Percentiles rank a stretch among this genome's conserved stretches.
These are phyloP conservation scores for Rousettus leschenaultii DNA, from an alignment of 2,113 vertebrate genomes.

Conservation along the genomic window DNA sequence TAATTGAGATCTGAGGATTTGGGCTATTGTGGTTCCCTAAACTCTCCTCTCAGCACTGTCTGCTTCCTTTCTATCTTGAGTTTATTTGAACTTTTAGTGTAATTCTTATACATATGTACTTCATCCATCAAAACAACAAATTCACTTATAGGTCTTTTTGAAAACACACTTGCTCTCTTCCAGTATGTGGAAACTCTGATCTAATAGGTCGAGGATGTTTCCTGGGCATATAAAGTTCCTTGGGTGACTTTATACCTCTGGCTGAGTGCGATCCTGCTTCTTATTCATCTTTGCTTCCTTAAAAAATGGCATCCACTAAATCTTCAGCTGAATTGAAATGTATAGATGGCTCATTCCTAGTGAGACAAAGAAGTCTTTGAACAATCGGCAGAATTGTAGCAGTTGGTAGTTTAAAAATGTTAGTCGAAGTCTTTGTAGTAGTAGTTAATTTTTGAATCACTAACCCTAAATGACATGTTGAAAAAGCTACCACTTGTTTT, in stretches of 20 bases:
- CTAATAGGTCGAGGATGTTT: not conserved
- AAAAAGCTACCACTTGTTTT: not conserved
- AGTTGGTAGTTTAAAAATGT: not conserved
- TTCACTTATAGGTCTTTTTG: not conserved
- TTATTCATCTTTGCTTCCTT: not conserved
- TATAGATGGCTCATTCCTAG: not conserved
- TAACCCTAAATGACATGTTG: not conserved
- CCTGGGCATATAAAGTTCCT: not conserved
- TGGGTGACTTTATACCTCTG: not conserved
- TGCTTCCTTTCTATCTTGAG: not conserved
- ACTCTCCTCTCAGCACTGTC: not conserved
- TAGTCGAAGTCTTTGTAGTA: not conserved
- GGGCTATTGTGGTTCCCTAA: not conserved
- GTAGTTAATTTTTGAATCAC: not conserved
- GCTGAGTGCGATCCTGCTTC: not conserved
- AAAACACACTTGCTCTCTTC: not conserved
- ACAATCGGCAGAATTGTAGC: not conserved
- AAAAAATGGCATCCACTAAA: not conserved
- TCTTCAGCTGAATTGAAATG: not conserved
- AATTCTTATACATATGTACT: not conserved
- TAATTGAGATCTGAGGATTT: not conserved
- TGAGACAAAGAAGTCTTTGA: not conserved
- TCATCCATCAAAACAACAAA: not conserved
- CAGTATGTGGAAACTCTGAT: not conserved
- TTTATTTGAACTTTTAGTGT: constrained; percentile 7